Conservation (phyloP, 2,113 vertebrate genomes). For the Entomyzon cyanotis region DNA sequence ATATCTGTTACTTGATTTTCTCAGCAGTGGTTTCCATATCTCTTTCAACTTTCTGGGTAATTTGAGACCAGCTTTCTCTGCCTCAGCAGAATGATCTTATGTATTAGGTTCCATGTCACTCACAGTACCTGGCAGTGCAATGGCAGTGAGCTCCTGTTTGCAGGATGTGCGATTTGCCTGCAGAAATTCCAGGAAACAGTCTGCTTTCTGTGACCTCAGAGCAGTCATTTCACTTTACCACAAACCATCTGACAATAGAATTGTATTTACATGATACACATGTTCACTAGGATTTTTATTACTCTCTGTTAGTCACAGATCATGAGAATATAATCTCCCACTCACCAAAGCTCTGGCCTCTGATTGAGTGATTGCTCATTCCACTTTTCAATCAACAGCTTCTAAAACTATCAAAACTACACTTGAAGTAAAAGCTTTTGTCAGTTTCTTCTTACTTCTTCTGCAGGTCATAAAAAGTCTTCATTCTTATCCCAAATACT, state of each 20-base stretch:
- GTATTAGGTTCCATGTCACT: neutral
- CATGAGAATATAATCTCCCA: neutral
- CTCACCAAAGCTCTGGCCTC: neutral
- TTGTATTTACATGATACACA: neutral
- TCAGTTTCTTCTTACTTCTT: neutral
- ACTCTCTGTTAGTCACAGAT: neutral
- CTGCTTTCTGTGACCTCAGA: conserved; percentile 25
- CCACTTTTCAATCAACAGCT: neutral
- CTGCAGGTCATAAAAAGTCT: neutral
- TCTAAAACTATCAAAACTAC: neutral
- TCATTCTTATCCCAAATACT: neutral
- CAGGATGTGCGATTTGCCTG: conserved; percentile 28
- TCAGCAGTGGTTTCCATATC: neutral
- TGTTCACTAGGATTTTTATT: neutral
- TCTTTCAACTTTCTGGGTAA: neutral
- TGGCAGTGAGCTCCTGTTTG: conserved; percentile 2
- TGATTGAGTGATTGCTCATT: neutral
- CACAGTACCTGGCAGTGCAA: neutral
- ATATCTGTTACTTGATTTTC: neutral
- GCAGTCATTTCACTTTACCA: conserved; percentile 3
- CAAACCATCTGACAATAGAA: neutral
- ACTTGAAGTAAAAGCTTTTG: neutral
- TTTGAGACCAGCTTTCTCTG: neutral
- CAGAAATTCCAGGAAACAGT: conserved; percentile 42
- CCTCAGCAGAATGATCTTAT: neutral